A percentile compares a stretch with the other conserved stretches of the same genome.
Conservation (phyloP, 2,888 invertebrate species). For the Sceliomorpha sp. region DNA sequence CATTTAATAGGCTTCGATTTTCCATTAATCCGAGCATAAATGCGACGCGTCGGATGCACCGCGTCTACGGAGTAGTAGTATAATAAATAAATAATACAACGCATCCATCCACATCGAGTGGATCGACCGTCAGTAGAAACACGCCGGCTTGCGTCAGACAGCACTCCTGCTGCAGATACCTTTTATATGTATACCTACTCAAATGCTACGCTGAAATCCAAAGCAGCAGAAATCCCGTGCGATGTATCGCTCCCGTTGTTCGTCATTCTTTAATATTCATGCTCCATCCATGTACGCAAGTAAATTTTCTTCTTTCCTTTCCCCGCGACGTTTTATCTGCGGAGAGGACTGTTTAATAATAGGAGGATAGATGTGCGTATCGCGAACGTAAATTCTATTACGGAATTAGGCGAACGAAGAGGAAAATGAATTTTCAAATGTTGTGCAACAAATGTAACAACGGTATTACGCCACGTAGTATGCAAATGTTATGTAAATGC, state of each 20-base stretch:
- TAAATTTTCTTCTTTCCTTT: slow-evolving; percentile 46
- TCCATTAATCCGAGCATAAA: slow-evolving; percentile 11
- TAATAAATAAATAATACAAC: slow-evolving; percentile 43
- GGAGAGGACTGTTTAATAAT: slow-evolving; percentile 32
- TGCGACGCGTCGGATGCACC: slow-evolving; percentile 13
- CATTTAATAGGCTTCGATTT: no score
- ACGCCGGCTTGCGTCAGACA: slow-evolving; percentile 46
- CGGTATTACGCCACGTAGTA: no score
- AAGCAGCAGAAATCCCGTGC: slow-evolving; percentile 32
- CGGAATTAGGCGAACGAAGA: no score
- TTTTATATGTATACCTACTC: slow-evolving; percentile 22
- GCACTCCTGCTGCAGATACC: slow-evolving; percentile 32
- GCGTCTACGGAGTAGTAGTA: slow-evolving; percentile 13
- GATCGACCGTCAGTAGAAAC: slow-evolving; percentile 50
- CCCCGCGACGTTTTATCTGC: slow-evolving; percentile 18
- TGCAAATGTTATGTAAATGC: no score
- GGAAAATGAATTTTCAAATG: no score
- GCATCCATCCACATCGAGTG: slow-evolving; percentile 34
- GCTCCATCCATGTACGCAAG: slow-evolving; percentile 41
- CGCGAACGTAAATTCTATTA: slow-evolving; percentile 14
- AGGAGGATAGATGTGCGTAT: slow-evolving; percentile 44
- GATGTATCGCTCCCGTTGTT: slow-evolving; percentile 29
- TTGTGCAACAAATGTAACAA: no score
- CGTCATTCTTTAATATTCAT: slow-evolving; percentile 54
- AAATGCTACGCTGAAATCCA: slow-evolving; percentile 26